These are phyloP conservation scores for Sarcophaga carnaria DNA, from an alignment of 2,888 invertebrate species.

Conservation along the genomic window DNA sequence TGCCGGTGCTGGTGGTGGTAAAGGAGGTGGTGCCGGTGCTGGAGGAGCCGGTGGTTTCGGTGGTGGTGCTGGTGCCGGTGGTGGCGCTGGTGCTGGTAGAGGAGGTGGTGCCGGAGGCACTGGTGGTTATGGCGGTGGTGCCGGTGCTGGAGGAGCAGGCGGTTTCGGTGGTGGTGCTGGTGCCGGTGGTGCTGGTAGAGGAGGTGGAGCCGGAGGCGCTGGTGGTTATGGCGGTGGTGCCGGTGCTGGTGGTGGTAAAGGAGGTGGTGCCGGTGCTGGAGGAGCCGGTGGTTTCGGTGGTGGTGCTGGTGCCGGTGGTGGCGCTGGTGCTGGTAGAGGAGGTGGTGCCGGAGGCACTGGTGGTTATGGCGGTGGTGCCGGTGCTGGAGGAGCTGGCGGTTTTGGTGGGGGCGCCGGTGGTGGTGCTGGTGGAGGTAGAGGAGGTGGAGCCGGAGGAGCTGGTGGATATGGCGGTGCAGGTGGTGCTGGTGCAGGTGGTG, in stretches of 20 bases:
- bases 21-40: conserved; percentile 45
- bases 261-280: conserved; percentile 72
- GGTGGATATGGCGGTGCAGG: conserved; percentile 71
- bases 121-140: conserved; percentile 59
- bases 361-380: conserved; percentile 72
- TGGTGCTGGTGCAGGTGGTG: conserved; percentile 38
- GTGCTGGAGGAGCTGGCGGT: conserved; percentile 69
- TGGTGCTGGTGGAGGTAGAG: conserved; percentile 70
- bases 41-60: conserved; percentile 35
- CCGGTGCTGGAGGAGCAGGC: conserved; percentile 56
- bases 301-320: conserved; percentile 64
- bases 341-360: conserved; percentile 75
- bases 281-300: conserved; percentile 71
- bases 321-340: conserved; percentile 49
- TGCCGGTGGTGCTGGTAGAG: conserved; percentile 67
- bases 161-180: conserved; percentile 62
- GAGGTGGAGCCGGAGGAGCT: conserved; percentile 75
- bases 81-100: conserved; percentile 9
- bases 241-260: conserved; percentile 69
- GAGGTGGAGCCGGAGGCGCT: conserved; percentile 59
- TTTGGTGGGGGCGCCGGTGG: conserved; percentile 69
- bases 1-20: conserved; percentile 57
- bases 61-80: conserved; percentile 39
- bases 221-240: conserved; percentile 68
- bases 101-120: conserved; percentile 71